Evolutionary conservation across 2,113 vertebrate genomes (phyloP).

Genomic region (Pitta sordida): DNA sequence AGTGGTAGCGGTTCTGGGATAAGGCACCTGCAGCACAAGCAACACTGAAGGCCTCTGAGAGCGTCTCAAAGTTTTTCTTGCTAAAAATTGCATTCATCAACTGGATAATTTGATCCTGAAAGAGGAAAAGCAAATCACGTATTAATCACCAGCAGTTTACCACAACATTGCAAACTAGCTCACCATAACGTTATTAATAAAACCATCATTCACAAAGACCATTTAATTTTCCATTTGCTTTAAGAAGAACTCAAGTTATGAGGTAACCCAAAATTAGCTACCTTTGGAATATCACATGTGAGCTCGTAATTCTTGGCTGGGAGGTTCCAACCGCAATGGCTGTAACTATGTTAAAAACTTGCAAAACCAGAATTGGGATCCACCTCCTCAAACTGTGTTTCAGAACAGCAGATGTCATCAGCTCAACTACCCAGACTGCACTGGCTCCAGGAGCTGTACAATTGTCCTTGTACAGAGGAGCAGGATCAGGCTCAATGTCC

Average conservation of each 20-base stretch:
- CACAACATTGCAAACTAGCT: neutral
- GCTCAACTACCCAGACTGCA: neutral
- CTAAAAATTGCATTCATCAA: constrained; percentile 94
- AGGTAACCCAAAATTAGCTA: neutral
- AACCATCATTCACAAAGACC: neutral
- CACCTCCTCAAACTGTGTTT: neutral
- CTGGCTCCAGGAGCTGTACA: neutral
- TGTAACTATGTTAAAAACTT: neutral
- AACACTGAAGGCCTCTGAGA: constrained; percentile 91
- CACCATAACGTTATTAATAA: neutral
- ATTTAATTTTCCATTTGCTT: neutral
- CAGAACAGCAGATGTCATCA: neutral
- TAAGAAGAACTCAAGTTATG: neutral
- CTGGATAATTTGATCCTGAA: constrained; percentile 94
- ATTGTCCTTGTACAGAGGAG: neutral
- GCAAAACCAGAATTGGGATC: neutral
- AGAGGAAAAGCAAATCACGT: neutral
- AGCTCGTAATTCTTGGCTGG: neutral
- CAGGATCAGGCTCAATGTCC: neutral
- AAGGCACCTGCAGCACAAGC: constrained; percentile 84
- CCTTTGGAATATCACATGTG: neutral
- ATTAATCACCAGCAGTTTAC: neutral
- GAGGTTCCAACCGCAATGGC: neutral
- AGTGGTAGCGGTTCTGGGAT: constrained; percentile 88
- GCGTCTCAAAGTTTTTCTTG: constrained; percentile 91